Percentiles rank a stretch among this genome's conserved stretches.
phyloP scores from a whole-genome alignment of 1,140 invertebrate genomes.

The Drosophila pandora region DNA sequence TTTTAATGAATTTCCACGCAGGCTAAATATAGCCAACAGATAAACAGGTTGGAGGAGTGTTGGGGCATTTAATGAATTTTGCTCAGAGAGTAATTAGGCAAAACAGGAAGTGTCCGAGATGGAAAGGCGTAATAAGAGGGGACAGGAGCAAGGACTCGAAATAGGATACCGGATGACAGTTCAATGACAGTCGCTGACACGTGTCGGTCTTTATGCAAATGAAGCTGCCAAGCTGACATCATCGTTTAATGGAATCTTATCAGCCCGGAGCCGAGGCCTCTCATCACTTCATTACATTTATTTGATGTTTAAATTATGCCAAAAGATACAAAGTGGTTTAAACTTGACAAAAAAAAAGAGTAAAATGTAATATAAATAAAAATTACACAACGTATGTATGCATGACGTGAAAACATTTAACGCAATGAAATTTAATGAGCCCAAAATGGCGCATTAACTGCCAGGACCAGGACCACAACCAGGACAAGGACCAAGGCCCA shows the following conservation, averaged over 20 bases:
- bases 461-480: constrained; percentile 9
- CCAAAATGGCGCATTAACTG: constrained; percentile 55
- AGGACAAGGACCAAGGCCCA: constrained; percentile 5
- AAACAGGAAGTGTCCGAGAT: constrained; percentile 30
- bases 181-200: constrained; percentile 49
- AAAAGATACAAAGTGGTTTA: constrained; percentile 26
- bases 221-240: constrained; percentile 56
- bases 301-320: constrained; percentile 65
- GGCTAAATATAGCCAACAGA: constrained; percentile 53
- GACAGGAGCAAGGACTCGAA: constrained; percentile 6
- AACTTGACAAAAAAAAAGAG: background rate
- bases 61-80: constrained; percentile 61
- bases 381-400: constrained; percentile 34
- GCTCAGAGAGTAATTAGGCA: constrained; percentile 52
- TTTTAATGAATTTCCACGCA: constrained; percentile 67
- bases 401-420: constrained; percentile 23
- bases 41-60: constrained; percentile 36
- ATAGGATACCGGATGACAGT: constrained; percentile 48
- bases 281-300: constrained; percentile 23
- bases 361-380: constrained; percentile 22
- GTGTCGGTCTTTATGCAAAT: constrained; percentile 54
- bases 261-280: constrained; percentile 11
- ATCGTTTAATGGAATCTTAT: constrained; percentile 49
- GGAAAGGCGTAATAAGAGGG: constrained; percentile 10
- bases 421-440: constrained; percentile 71